Percentiles rank a stretch among this genome's conserved stretches.
phyloP scores from a whole-genome alignment of 2,113 vertebrate species.

The Rhineura floridana region DNA sequence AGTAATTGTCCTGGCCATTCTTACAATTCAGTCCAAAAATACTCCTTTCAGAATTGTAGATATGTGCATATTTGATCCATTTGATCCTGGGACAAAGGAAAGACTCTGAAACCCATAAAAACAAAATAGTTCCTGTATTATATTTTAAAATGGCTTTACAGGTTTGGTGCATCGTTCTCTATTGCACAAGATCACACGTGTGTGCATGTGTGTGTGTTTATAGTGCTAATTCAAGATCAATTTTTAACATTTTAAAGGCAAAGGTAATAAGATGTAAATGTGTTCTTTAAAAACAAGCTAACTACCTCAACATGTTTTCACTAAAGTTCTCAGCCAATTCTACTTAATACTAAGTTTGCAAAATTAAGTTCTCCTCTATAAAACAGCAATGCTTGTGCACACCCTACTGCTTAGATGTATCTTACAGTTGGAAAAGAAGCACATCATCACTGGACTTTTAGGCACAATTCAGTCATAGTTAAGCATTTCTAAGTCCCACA shows the following conservation, averaged over 20 bases:
- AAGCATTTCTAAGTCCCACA: too few relatives aligned
- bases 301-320: neutral
- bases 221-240: neutral
- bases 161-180: neutral
- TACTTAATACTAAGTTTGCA: neutral
- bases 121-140: neutral
- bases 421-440: neutral
- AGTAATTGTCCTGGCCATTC: conserved; percentile 61
- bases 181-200: neutral
- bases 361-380: neutral
- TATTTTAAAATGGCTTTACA: neutral
- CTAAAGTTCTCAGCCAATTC: neutral
- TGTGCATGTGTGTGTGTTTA: neutral
- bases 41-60: neutral
- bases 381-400: neutral
- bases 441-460: neutral
- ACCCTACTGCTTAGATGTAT: neutral
- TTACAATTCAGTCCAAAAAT: conserved; percentile 54
- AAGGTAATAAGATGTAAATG: neutral
- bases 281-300: neutral
- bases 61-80: neutral
- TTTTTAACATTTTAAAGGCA: neutral
- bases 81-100: neutral
- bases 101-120: neutral
- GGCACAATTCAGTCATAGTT: too few relatives aligned